Conservation (phyloP, 1,140 invertebrate genomes). For the Solen grandis region DNA sequence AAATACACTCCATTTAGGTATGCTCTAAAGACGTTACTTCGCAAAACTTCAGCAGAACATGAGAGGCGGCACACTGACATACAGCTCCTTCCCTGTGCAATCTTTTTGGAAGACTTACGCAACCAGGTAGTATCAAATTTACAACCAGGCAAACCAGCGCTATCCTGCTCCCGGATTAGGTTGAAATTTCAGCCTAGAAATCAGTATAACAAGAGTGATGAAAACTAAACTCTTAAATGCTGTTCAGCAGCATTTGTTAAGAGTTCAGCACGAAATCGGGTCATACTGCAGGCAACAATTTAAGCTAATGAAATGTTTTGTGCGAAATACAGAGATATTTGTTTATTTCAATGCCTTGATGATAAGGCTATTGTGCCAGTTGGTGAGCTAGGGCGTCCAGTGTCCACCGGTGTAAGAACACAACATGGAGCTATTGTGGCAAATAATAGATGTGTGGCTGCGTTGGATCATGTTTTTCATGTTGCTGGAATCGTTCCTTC, state of each 20-base stretch:
- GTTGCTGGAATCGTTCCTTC: conserved; percentile 46
- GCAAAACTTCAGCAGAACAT: conserved; percentile 45
- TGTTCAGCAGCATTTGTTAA: conserved; percentile 51
- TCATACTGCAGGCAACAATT: conserved; percentile 5
- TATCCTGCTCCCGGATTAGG: conserved; percentile 18
- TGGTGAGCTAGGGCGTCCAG: conserved; percentile 51
- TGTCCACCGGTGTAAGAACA: conserved; percentile 49
- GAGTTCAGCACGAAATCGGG: conserved; percentile 42
- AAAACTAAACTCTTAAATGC: conserved; percentile 48
- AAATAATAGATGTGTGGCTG: conserved; percentile 6
- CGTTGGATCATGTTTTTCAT: conserved; percentile 56
- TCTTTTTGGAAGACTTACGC: conserved; percentile 41
- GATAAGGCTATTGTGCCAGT: conserved; percentile 61
- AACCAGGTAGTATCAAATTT: conserved; percentile 2
- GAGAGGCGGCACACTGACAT: conserved; percentile 43
- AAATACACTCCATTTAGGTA: conserved; percentile 29
- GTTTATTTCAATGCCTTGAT: conserved; percentile 35
- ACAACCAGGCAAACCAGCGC: conserved; percentile 18
- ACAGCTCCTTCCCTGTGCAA: conserved; percentile 41
- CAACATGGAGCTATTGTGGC: conserved; percentile 37
- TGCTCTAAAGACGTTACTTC: conserved; percentile 3
- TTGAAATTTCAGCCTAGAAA: conserved; percentile 44
- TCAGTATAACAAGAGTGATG: conserved; percentile 21
- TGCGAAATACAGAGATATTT: conserved; percentile 43
- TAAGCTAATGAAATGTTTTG: conserved; percentile 51